phyloP scores from a whole-genome alignment of 2,888 invertebrate genomes.

The Automeris io region DNA sequence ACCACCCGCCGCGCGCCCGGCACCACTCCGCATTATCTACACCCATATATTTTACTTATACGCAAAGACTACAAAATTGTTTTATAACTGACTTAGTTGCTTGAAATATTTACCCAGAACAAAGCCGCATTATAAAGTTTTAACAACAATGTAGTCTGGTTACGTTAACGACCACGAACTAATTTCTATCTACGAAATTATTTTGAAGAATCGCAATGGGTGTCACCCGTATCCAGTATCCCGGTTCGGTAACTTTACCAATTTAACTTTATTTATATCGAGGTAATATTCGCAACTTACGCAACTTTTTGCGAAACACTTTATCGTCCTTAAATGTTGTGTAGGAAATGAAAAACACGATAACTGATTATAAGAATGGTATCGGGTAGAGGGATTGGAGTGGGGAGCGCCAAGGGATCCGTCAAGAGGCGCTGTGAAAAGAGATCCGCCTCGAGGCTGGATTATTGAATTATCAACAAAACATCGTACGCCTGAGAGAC shows the following conservation, averaged over 20 bases:
- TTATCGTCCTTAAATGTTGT: slow-evolving; percentile 48
- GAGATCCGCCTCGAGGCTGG: slow-evolving; percentile 51
- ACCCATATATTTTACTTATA: slow-evolving; percentile 62
- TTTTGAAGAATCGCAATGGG: slow-evolving; percentile 48
- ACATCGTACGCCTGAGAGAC: slow-evolving; percentile 61
- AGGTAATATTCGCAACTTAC: slow-evolving; percentile 54
- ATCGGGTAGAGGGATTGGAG: slow-evolving; percentile 27
- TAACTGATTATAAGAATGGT: slow-evolving; percentile 60
- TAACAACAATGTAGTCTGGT: slow-evolving; percentile 7
- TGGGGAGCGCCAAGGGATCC: slow-evolving; percentile 12
- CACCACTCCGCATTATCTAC: slow-evolving; percentile 29
- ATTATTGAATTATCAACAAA: slow-evolving; percentile 75
- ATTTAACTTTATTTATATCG: slow-evolving; percentile 74
- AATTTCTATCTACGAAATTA: slow-evolving; percentile 48
- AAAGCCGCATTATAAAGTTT: slow-evolving; percentile 11
- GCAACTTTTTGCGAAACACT: slow-evolving; percentile 54
- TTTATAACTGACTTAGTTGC: slow-evolving; percentile 28
- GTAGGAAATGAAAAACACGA: slow-evolving; percentile 53
- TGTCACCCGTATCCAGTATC: slow-evolving; percentile 50
- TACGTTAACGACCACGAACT: slow-evolving; percentile 34
- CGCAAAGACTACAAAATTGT: slow-evolving; percentile 41
- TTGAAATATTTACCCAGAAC: slow-evolving; percentile 9
- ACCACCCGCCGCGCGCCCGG: slow-evolving; percentile 15
- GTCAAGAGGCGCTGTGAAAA: slow-evolving; percentile 41
- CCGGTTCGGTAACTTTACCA: slow-evolving; percentile 59